These are phyloP conservation scores for Falco rusticolus DNA, from an alignment of 2,797 vertebrate genomes.

Conservation along the genomic window DNA sequence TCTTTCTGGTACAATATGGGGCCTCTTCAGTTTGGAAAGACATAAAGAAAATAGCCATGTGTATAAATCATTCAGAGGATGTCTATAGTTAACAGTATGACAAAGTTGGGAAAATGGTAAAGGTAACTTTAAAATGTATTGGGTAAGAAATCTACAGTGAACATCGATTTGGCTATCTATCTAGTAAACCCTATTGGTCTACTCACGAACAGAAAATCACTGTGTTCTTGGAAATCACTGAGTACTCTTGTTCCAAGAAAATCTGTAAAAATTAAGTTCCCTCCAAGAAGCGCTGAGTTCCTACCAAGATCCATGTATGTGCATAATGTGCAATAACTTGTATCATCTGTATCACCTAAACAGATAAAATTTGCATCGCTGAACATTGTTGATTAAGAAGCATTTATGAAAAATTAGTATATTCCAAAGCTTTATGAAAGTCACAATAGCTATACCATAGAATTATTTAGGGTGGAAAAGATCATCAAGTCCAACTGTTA, in stretches of 20 bases:
- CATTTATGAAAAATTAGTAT: neutral
- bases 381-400: neutral
- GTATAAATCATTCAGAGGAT: neutral
- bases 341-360: neutral
- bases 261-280: neutral
- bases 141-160: neutral
- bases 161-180: neutral
- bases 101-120: neutral
- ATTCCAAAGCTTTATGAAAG: neutral
- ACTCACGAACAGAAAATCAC: neutral
- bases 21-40: neutral
- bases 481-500: too few relatives aligned
- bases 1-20: neutral
- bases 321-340: neutral
- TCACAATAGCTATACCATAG: neutral
- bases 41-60: neutral
- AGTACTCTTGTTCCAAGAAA: neutral
- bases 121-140: neutral
- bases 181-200: neutral
- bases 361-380: neutral
- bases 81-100: rapidly evolving
- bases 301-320: neutral
- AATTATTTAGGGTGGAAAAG: too few relatives aligned
- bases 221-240: neutral
- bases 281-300: neutral